Conservation (phyloP, 2,113 vertebrate species). For the Prunella fulvescens region DNA sequence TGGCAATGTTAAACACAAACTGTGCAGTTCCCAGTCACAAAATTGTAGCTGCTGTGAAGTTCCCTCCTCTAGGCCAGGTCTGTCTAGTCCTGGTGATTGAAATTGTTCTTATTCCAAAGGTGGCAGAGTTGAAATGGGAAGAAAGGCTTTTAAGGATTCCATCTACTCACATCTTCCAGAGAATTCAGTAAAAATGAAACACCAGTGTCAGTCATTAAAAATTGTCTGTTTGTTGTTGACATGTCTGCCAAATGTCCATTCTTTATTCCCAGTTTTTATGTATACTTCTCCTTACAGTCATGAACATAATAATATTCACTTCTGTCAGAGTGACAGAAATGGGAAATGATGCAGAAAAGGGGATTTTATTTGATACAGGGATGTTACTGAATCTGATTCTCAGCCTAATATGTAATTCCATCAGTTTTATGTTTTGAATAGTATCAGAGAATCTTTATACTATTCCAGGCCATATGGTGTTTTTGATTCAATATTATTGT, state of each 20-base stretch:
- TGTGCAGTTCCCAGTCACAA: neutral
- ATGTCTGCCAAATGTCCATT: neutral
- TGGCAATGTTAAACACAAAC: neutral
- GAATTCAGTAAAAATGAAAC: neutral
- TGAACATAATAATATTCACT: neutral
- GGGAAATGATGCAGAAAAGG: neutral
- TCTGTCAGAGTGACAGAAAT: neutral
- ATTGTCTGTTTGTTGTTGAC: neutral
- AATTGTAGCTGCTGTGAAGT: neutral
- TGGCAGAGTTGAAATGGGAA: neutral
- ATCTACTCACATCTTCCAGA: neutral
- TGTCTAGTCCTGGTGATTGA: neutral
- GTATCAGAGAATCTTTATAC: neutral
- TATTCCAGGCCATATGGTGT: neutral
- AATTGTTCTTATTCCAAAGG: neutral
- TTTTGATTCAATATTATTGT: neutral
- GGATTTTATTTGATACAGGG: neutral
- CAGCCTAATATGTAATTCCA: neutral
- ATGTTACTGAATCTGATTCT: neutral
- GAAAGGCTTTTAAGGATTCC: neutral
- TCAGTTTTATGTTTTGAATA: neutral
- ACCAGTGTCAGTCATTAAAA: neutral
- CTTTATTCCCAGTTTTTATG: neutral
- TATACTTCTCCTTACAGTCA: neutral
- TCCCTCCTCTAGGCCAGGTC: neutral